Base-by-base conservation (phyloP, 2,113 vertebrate genomes). In the Gambusia holbrooki region DNA sequence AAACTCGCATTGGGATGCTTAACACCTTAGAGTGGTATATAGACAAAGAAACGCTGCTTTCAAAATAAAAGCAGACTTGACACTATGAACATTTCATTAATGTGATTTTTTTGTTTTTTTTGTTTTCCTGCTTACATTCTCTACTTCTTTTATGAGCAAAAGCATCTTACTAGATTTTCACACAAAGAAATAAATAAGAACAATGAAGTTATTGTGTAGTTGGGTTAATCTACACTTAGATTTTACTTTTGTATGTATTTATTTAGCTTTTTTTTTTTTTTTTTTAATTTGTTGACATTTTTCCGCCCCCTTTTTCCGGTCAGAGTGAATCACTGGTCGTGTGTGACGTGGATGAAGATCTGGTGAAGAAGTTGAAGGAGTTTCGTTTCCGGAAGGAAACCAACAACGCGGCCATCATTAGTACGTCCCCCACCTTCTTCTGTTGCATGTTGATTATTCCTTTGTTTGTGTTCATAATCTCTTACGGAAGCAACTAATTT, bases 371-470 rank as follows among this genome's bases (percentile, higher is more conserved):
- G 93, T 93, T 99, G 90, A 95, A 90, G 84, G 95, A 96, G 88
- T 99, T 99, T 79, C 97, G 98, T 77, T 97, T 99, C 91, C 96
- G 98, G 73, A 99, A 98, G 93, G 96, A 97, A 92, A 98, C 97
- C n/a, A 98, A 96, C 84, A 99, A 99, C 70, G 98, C 97, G 30
- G 98, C 98, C 77, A 97, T 99, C 91, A 96, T 99, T 84, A 99
- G 98, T 99, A 93, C 98, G 97, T 93, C 65, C 35, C 27, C 0
- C 51, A 28, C 19, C 28, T 33, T n/a, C 1, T 62, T 32, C 9
- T 42, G 12, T 25, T 61, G 0, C 11, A 5, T 22, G 10, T 40
- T 37, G 27, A 22, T 51, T 71, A 28, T 54, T 25, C 42, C 4
- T 27, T 13, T 40, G 58, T 22, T 0, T 0, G 1, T 77, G 48